Evolutionary conservation across 2,888 invertebrate genomes (phyloP).

Genomic region (Litoditis marina): DNA sequence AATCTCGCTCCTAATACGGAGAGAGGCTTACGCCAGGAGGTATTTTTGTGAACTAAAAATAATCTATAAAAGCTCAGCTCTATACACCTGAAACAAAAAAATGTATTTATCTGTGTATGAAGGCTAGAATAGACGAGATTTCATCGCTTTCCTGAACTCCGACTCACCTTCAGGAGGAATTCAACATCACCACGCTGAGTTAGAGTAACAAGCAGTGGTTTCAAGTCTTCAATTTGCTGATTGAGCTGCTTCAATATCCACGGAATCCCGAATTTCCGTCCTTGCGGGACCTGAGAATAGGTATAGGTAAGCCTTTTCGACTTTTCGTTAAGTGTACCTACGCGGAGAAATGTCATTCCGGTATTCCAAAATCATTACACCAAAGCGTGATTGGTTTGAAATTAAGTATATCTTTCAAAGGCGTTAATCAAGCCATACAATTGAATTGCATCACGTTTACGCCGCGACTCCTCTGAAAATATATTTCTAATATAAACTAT

Average conservation of each 20-base stretch:
- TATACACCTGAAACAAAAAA: neutral
- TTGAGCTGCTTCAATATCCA: slow-evolving; percentile 37
- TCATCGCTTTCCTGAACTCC: too few species aligned
- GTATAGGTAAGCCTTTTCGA: neutral
- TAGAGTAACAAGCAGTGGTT: slow-evolving; percentile 25
- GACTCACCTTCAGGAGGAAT: slow-evolving; percentile 33
- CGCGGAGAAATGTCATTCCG: neutral
- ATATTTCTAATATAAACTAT: too few species aligned
- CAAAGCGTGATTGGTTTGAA: slow-evolving; percentile 28
- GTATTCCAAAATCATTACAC: too few species aligned
- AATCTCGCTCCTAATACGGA: too few species aligned
- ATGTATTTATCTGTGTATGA: neutral
- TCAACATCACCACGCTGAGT: slow-evolving; percentile 33
- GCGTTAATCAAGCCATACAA: slow-evolving; percentile 7
- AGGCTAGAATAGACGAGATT: too few species aligned
- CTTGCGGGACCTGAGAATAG: neutral
- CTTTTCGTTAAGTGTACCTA: neutral
- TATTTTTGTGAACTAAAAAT: too few species aligned
- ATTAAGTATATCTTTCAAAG: slow-evolving; percentile 26
- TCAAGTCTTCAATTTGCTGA: slow-evolving; percentile 38
- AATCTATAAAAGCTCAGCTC: too few species aligned
- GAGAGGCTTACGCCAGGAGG: too few species aligned
- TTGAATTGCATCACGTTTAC: neutral
- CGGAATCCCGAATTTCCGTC: slow-evolving; percentile 20
- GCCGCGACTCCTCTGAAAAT: neutral